Evolutionary conservation across 1,140 invertebrate genomes (phyloP).

Genomic region (Trichonephila clavipes): DNA sequence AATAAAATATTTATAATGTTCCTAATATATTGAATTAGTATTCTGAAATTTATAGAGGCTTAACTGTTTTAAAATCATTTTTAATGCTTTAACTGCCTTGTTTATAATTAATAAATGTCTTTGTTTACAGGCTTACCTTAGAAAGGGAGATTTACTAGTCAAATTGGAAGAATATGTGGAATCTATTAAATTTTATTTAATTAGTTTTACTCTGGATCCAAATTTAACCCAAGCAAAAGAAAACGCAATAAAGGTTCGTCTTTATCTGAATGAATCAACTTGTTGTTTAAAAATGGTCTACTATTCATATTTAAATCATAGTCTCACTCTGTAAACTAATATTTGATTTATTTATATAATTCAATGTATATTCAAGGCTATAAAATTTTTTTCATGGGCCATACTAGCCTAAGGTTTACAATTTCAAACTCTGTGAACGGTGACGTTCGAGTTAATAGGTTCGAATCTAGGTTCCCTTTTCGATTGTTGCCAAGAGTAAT

Average conservation of each 20-base stretch:
- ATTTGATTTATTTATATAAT: no score
- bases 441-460: no score
- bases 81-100: background rate
- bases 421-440: no score
- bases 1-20: no score
- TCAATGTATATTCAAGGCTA: no score
- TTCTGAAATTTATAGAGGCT: no score
- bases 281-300: background rate
- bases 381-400: no score
- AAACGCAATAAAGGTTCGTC: constrained; percentile 82
- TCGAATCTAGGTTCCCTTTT: no score
- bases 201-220: constrained; percentile 84
- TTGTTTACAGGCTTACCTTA: constrained; percentile 85
- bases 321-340: background rate
- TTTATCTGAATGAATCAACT: background rate
- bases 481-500: no score
- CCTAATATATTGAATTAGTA: no score
- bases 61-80: background rate
- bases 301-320: background rate
- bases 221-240: constrained; percentile 82
- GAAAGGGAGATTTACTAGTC: constrained; percentile 85
- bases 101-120: background rate
- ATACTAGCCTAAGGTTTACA: no score
- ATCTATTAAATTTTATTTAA: constrained; percentile 85
- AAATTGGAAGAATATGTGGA: constrained; percentile 86